Evolutionary conservation across 2,113 vertebrate species (phyloP), one percentile per base, ranked within the genome.

Genomic region (Percina caprodes): DNA sequence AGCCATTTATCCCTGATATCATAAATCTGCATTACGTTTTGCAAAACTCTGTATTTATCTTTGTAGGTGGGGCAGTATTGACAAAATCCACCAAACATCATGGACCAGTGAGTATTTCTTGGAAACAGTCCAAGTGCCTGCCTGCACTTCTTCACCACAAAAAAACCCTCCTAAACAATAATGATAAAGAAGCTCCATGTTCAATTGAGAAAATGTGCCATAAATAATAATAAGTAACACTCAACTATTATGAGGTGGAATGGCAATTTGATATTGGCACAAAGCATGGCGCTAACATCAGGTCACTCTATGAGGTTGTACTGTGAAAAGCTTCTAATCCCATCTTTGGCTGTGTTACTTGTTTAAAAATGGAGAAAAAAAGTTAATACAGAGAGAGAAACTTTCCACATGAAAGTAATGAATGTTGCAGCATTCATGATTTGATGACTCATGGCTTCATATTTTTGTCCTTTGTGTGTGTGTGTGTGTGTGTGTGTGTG

Each of bases 81-180:
- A 88, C 16, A 62, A 24, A 61, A 65, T 74, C 60, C 59, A 78
- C 42, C 61, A 42, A 16, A 74, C 74, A 91, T 12, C 83, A 95
- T 95, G 94, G 94, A 95, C 26, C 89, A 83, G 94, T 95, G 74
- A 94, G 94, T 95, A 85, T 33, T 74, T 62, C 9, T 30, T 62
- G 0, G 74, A 72, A 69, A 67, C 30, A 45, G 18, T 72, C 74
- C 1, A 30, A 2, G 81, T 70, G 19, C 56, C 46, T 54, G 21
- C 60, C 1, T 82, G 42, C 16, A 14, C 19, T 6, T 65, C 23
- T 60, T 51, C 18, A 14, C 11, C 21, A 35, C 48, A 69, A 42
- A 42, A 54, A 33, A 68, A 54, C 6, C 14, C 18, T 26, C 24
- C 3, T 5, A 15, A 61, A 7, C 30, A 51, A 52, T 52, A 35